Conservation (phyloP, 2,888 invertebrate genomes). For the Lobophora halterata region DNA sequence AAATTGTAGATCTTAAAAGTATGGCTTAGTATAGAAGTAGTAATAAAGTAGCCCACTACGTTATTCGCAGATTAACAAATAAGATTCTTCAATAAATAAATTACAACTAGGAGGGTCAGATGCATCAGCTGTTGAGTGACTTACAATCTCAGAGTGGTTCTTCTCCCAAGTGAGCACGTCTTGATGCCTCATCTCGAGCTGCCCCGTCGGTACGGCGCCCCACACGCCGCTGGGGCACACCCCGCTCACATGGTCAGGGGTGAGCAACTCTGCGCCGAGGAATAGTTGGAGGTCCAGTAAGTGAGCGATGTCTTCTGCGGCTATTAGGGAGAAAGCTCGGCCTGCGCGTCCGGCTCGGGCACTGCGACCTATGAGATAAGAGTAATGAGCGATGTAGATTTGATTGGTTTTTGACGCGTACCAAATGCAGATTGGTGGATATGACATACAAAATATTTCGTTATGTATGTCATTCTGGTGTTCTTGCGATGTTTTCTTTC, state of each 20-base stretch:
- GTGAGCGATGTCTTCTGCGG: constrained; percentile 95
- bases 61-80: no score
- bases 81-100: no score
- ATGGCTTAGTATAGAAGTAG: no score
- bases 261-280: constrained; percentile 86
- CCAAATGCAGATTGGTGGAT: no score
- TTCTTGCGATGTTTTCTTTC: no score
- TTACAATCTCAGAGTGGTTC: constrained; percentile 87
- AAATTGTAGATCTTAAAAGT: no score
- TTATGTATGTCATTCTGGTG: no score
- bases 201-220: constrained; percentile 90
- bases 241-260: constrained; percentile 46
- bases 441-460: no score
- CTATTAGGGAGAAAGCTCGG: constrained; percentile 93
- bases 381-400: neutral
- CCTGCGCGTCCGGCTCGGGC: constrained; percentile 97
- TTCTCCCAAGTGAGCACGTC: constrained; percentile 88
- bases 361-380: constrained; percentile 85
- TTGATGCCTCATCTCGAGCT: constrained; percentile 91
- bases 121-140: constrained; percentile 56
- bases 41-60: no score
- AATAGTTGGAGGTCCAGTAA: constrained; percentile 97
- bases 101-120: no score
- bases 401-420: no score
- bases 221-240: constrained; percentile 82